Conservation (phyloP, 2,113 vertebrate genomes). For the Balaeniceps rex region DNA sequence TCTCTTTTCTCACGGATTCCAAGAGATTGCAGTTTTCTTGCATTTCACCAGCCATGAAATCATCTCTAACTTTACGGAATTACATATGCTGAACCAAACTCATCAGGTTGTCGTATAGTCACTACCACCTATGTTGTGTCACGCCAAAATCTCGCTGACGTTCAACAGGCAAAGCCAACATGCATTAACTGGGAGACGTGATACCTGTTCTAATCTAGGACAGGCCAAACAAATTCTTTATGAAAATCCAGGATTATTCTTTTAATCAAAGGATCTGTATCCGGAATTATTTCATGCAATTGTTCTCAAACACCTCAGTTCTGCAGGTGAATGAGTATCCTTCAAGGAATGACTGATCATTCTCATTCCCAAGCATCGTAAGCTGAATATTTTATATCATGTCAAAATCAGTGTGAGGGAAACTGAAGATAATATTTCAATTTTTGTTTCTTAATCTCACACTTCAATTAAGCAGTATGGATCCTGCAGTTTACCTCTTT, state of each 20-base stretch:
- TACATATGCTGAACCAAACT: background rate
- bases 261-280: background rate
- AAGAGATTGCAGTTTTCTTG: background rate
- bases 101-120: fast-evolving
- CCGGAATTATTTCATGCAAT: background rate
- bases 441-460: background rate
- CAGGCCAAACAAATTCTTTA: background rate
- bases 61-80: background rate
- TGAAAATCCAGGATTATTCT: background rate
- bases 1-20: background rate
- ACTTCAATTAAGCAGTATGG: background rate
- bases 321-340: background rate
- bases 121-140: background rate
- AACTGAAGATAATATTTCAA: background rate
- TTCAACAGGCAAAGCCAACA: background rate
- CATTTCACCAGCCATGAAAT: background rate
- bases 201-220: background rate
- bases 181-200: fast-evolving
- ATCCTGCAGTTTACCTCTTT: background rate
- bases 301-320: background rate
- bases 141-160: background rate
- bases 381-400: background rate
- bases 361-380: background rate
- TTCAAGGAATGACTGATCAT: background rate
- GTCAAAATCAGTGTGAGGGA: background rate